Evolutionary conservation across 2,888 invertebrate species (phyloP), one percentile per base, ranked within the genome.

Genomic region (Diadegma fenestrale): DNA sequence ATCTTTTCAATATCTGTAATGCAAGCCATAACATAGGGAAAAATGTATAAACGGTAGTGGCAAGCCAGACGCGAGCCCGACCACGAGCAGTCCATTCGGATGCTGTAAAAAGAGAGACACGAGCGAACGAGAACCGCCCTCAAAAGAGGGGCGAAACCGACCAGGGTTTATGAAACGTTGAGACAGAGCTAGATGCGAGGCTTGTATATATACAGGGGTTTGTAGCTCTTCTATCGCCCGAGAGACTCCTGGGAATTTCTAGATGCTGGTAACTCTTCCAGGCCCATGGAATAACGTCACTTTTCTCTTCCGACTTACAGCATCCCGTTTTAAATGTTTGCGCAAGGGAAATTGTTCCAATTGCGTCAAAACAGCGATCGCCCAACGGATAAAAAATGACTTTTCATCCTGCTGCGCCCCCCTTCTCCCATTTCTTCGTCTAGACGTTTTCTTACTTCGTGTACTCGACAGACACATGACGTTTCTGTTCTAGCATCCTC

Each of bases 1-100:
- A 63, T 83, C 79, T 79, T 83, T 83, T 83, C 83, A 83, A 83
- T 83, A 83, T 79, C 83, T 79, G 79, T 83, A 83, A 83, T 83
- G 83, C 83, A 83, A 83, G 79, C 79, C 83, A 79, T 83, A 83
- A 83, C 75, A 75, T 79, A 51, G 43, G 79, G 69, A 83, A 68
- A 82, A 83, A 79, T 75, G 79, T 83, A 10, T 37, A 75, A 83
- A 79, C 73, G 73, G 37, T 63, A 48, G 61, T 64, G 68, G 79
- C 73, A 51, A 72, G 41, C 33, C 72, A 37, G 48, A 33, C 22
- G 78, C 22, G 78, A 51, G 30, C 33, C 68, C 14, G 33, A 22
- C 61, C 61, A 58, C 51, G 78, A 68, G n/a, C n/a, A n/a, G 68
- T 58, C 58, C 61, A 63, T 61, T 63, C 54, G 51, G 48, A 79